Conservation (phyloP, 2,113 vertebrate genomes). For the Alouatta palliata region DNA sequence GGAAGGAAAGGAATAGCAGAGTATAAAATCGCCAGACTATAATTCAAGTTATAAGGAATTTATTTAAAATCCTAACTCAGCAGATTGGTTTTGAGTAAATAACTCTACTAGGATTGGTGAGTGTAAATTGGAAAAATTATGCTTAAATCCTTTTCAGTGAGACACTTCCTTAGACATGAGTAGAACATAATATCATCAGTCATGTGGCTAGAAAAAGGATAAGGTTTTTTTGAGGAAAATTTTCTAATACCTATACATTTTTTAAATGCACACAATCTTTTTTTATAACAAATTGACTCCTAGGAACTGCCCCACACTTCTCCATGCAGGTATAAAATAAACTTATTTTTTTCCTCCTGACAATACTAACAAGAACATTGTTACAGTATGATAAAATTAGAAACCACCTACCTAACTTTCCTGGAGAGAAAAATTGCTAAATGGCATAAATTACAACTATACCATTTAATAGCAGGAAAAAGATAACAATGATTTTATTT, state of each 20-base stretch:
- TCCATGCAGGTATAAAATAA: neutral
- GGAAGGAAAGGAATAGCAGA: neutral
- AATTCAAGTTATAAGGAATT: neutral
- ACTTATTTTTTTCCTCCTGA: neutral
- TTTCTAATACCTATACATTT: neutral
- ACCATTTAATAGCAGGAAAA: neutral
- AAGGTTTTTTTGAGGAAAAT: neutral
- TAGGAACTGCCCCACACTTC: fast-evolving
- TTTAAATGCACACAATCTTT: neutral
- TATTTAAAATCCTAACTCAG: neutral
- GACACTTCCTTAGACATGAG: neutral
- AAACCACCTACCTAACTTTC: neutral
- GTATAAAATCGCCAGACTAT: neutral
- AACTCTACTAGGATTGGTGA: neutral
- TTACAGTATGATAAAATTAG: neutral
- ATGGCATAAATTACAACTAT: neutral
- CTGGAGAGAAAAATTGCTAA: neutral
- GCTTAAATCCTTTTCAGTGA: neutral
- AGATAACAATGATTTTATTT: neutral
- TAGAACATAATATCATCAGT: neutral
- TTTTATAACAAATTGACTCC: neutral
- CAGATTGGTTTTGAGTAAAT: neutral
- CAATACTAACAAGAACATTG: neutral
- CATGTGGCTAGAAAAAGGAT: neutral
- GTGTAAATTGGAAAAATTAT: neutral